A percentile compares a stretch with the other conserved stretches of the same genome.
phyloP scores from a whole-genome alignment of 2,797 vertebrate species.

The Bucorvus abyssinicus region DNA sequence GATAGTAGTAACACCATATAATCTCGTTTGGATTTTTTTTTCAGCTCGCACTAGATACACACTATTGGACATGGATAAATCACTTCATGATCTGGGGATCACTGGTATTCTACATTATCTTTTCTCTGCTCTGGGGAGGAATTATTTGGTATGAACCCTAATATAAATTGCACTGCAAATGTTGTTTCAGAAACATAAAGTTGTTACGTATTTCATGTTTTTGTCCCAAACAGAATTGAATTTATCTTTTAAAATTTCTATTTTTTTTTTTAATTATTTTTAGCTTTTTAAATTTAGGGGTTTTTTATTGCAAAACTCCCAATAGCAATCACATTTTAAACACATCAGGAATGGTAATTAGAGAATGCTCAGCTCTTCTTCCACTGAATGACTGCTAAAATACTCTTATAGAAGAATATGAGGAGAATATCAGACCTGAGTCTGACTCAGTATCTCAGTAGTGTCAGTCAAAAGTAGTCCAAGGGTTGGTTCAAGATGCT shows the following conservation, averaged over 20 bases:
- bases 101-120: conserved; percentile 91
- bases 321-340: not conserved
- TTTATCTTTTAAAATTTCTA: not conserved
- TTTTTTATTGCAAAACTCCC: not conserved
- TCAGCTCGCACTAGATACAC: conserved; percentile 93
- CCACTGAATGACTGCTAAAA: not conserved
- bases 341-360: not conserved
- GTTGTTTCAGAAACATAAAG: not conserved
- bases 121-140: conserved; percentile 97
- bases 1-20: not conserved
- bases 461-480: not conserved
- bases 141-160: conserved; percentile 88
- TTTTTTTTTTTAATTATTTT: no score
- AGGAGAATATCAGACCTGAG: not conserved
- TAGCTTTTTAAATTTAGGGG: no score
- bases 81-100: conserved; percentile 99
- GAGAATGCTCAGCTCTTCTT: not conserved
- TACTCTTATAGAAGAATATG: not conserved
- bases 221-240: not conserved
- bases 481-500: not conserved
- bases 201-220: not conserved
- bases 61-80: conserved; percentile 99
- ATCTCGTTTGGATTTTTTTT: not conserved
- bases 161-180: not conserved
- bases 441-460: not conserved